Conservation (phyloP, 2,797 vertebrate genomes). For the Nannoperca australis region DNA sequence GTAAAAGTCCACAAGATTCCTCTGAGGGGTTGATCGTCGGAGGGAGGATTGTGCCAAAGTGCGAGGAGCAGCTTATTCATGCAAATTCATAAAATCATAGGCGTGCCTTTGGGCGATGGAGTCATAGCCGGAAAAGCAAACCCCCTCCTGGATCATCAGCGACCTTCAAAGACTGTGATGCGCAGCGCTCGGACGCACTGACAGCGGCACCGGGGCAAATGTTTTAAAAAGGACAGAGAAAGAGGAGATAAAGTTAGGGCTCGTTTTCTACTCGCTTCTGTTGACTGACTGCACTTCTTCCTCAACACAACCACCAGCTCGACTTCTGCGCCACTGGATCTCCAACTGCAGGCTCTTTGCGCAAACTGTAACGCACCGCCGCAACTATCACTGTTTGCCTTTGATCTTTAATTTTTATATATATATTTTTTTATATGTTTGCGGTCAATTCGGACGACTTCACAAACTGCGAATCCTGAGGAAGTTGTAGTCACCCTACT, state of each 20-base stretch:
- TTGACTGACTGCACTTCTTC: slow-evolving; percentile 38
- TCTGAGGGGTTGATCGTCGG: slow-evolving; percentile 54
- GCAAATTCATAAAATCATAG: slow-evolving; percentile 88
- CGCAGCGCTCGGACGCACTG: slow-evolving; percentile 79
- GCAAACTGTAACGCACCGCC: slow-evolving; percentile 35
- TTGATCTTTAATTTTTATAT: slow-evolving; percentile 10
- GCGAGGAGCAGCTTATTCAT: slow-evolving; percentile 80
- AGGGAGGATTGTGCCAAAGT: slow-evolving; percentile 65
- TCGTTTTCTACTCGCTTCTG: slow-evolving; percentile 29
- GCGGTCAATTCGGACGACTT: slow-evolving; percentile 20
- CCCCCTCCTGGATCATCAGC: slow-evolving; percentile 87
- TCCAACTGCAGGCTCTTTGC: slow-evolving; percentile 30
- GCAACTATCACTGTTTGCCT: not conserved
- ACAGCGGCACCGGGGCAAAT: slow-evolving; percentile 57
- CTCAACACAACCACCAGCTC: slow-evolving; percentile 28
- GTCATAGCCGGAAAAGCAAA: slow-evolving; percentile 88
- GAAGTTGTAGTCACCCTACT: slow-evolving; percentile 17
- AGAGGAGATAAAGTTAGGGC: slow-evolving; percentile 57
- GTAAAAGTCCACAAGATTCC: slow-evolving; percentile 68
- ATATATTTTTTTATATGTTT: slow-evolving; percentile 17
- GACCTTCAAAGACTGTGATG: slow-evolving; percentile 85
- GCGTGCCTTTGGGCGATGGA: slow-evolving; percentile 87
- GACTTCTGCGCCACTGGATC: slow-evolving; percentile 55
- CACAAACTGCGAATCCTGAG: slow-evolving; percentile 11
- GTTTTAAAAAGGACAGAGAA: slow-evolving; percentile 51